Evolutionary conservation across 2,113 vertebrate species (phyloP), one percentile per base, ranked within the genome.

Genomic region (Nanorana parkeri): DNA sequence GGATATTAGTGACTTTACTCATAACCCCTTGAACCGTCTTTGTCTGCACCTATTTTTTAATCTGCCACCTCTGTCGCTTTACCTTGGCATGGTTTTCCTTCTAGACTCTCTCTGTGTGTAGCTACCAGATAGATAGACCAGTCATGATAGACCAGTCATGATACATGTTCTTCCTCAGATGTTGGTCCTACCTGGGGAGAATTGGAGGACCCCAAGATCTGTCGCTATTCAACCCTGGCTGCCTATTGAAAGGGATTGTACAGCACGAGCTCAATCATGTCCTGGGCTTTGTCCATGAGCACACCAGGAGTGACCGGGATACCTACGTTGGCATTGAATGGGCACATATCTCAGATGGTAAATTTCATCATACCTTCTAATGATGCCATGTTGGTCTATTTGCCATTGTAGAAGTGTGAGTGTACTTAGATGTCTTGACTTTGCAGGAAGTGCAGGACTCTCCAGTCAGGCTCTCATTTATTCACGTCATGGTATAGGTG

Each of bases 201-300:
- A 88, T 47, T 24, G 84, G 82, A 51, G 69, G 89, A 4, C 85
- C 58, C 0, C 93, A 92, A 79, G 68, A 68, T 24, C 36, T 94
- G 16, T 90, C 89, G 4, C 84, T 94, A 71, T 19, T 85, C 23
- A 85, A 84, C 69, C 77, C 83, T 3, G 88, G 88, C 5, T 94
- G 93, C 68, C 79, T 94, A 81, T 85, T 86, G 54, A 87, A 89
- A 66, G 54, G 88, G 81, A 88, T 89, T 2, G 88, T 93, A 81
- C 91, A 93, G 78, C 93, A 94, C 32, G 93, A 94, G 86, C 85
- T 93, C 79, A 91, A 91, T 58, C 93, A 94, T 0, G 91, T 91
- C 0, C 77, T 94, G 84, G 93, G 92, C n/a, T 92, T 94, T 88
- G 84, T 91, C 60, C 93, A 94, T 0, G 92, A 94, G 72, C 93